Evolutionary conservation across 2,113 vertebrate species (phyloP), one percentile per base, ranked within the genome.

Genomic region (Leucopsar rothschildi): DNA sequence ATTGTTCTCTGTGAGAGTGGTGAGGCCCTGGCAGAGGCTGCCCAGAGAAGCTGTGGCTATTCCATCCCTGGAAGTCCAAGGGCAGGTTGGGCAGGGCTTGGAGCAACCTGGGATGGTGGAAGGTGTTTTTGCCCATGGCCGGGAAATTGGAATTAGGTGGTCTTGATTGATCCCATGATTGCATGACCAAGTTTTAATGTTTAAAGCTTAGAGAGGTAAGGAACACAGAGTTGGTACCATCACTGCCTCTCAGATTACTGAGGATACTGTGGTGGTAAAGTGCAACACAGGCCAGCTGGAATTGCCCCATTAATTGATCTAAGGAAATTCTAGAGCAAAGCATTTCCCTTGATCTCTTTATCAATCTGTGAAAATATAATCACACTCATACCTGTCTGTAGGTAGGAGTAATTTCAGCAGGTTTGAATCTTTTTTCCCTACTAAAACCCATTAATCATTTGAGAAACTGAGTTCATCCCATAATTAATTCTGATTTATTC

Each of bases 61-160:
- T 6, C 35, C 35, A 42, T 37, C 35, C 35, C 42, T 80, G 59
- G 29, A 31, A 80, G 10, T 19, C 9, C 25, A 50, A 50, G 25
- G 31, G 27, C 35, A 44, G 42, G 59, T 0, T 65, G 66, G 14
- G 57, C 0, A 0, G 14, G 25, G 14, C 3, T 80, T 37, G 31
- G 59, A 72, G 42, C 5, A 37, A 0, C 31, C 31, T 50, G 35
- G 24, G 5, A 1, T 3, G 25, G 17, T 7, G 35, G 25, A 63
- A 56, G 6, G 7, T 42, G 35, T 22, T 29, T 17, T 49, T 56
- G 31, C 13, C 24, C 11, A 25, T 10, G 31, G 11, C 9, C 42
- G 15, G 16, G 11, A 25, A 9, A 1, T 14, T 49, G 31, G 31
- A 42, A 47, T 3, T 2, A 19, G 35, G 1, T 10, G 5, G 2